Evolutionary conservation across 2,888 invertebrate species (phyloP), one percentile per base, ranked within the genome.

Genomic region (Brachypalpus laphriformis): DNA sequence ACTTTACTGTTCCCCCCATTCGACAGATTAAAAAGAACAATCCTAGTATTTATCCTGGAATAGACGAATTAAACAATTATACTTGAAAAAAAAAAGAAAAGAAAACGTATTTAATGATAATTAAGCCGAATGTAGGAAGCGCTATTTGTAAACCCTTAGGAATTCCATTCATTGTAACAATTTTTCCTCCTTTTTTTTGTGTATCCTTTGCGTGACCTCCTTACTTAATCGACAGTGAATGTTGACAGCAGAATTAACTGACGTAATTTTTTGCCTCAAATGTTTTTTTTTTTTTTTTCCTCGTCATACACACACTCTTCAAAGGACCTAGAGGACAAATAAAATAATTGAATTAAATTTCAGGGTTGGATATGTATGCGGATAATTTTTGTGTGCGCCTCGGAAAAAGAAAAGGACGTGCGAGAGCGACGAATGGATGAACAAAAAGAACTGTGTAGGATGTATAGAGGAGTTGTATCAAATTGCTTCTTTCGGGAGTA

Each of bases 171-270:
- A n/a, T 42, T 20, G 14, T 57, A 45, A 11, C 37, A 34, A 4
- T 34, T 34, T 56, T 14, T 49, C 20, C 22, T 68, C 51, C 40
- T 54, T 63, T 59, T 37, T 56, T 28, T 16, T 31, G 31, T 34
- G 66, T 68, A 75, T 83, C 80, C 70, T 37, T 80, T 83, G 80
- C 80, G 83, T 83, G 83, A 83, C 83, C 80, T 83, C 80, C 80
- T 80, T 83, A 83, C 80, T 83, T 83, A 83, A 83, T 83, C 74
- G 83, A 83, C 83, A 75, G 83, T 83, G 74, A 83, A 80, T 83
- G 83, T 83, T 83, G 83, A 83, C 83, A 83, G 83, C 80, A 80
- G 49, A 83, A 83, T 83, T 83, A 83, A 83, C 83, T 78, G 80
- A 72, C 59, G 82, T 82, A 83, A 83, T 83, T 80, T 83, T 77